Base-by-base conservation (phyloP, 2,113 vertebrate species). In the Stegastes partitus region DNA sequence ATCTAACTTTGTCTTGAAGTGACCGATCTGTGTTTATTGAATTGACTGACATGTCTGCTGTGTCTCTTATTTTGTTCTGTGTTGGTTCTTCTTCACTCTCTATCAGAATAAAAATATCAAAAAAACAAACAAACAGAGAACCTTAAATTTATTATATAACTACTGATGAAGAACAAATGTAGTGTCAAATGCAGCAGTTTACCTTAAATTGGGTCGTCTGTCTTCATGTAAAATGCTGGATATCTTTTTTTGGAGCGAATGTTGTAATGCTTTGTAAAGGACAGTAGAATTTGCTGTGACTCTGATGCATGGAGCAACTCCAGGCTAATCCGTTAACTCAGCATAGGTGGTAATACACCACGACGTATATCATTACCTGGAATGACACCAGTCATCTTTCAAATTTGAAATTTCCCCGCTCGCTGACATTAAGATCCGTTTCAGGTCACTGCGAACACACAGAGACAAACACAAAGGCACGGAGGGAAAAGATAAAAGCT, bases 381-480 rank as follows among this genome's bases (percentile, higher is more conserved):
- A 62, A 12, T 15, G 54, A 70, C 74, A 53, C 34, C 6, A 79
- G 65, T 83, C 78, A 73, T 69, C 72, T 47, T 65, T 80, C 49
- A 61, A 31, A 57, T 42, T 67, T 23, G 37, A 63, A 21, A 23
- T 64, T 19, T 67, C 44, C 25, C 45, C 14, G 71, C 53, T 63
- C 21, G 16, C 69, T 88, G 80, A 85, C 76, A 84, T 88, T 88
- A 79, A 68, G 37, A 57, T 55, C 31, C 0, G 39, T 84, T 49
- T 87, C 73, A 79, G 86, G 75, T 76, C 86, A 70, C 39, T 74
- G 77, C 26, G 0, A 85, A 14, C 37, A 50, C 31, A 63, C 2
- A 2, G 70, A 74, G 31, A 66, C 50, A 68, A 68, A 44, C 61
- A 26, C 0, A 22, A 37, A 34, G 31, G 11, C 31, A 14, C 2